Conservation (phyloP, 2,888 invertebrate species). For the Pterobdella sp. region DNA sequence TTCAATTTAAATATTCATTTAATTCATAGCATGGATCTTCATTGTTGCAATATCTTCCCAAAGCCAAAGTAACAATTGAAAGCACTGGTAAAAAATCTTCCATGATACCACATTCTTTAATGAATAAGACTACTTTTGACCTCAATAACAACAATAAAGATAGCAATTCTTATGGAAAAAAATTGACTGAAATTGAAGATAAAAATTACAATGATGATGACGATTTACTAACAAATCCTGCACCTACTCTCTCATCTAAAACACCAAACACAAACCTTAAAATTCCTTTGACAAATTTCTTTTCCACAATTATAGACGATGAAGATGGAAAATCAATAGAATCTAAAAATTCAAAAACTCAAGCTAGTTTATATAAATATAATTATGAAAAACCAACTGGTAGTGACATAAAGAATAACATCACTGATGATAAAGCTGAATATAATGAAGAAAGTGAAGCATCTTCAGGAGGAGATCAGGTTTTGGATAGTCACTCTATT, state of each 20-base stretch:
- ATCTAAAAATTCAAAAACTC: not conserved
- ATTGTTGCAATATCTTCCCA: conserved; percentile 19
- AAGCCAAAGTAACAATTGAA: conserved; percentile 10
- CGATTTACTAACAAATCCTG: not conserved
- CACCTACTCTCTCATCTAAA: conserved; percentile 8
- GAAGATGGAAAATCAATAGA: not conserved
- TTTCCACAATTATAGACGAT: not conserved
- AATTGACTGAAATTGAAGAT: not conserved
- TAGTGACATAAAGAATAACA: not conserved
- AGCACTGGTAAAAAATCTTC: conserved; percentile 1
- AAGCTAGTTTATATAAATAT: not conserved
- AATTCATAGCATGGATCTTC: conserved; percentile 12
- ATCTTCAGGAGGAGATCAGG: not conserved
- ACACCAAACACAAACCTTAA: not conserved
- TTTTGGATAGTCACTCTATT: too few relatives aligned
- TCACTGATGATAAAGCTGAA: not conserved
- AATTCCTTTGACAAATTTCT: not conserved
- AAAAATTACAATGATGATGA: conserved; percentile 15
- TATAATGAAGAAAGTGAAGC: not conserved
- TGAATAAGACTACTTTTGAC: not conserved
- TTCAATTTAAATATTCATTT: too few relatives aligned
- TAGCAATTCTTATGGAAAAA: not conserved
- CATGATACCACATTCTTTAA: conserved; percentile 7
- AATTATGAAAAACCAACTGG: not conserved
- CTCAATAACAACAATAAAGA: not conserved